Percentiles rank a stretch among this genome's conserved stretches.
These are phyloP conservation scores for Protobothrops mucrosquamatus DNA, from an alignment of 2,113 vertebrate genomes.

Conservation along the genomic window DNA sequence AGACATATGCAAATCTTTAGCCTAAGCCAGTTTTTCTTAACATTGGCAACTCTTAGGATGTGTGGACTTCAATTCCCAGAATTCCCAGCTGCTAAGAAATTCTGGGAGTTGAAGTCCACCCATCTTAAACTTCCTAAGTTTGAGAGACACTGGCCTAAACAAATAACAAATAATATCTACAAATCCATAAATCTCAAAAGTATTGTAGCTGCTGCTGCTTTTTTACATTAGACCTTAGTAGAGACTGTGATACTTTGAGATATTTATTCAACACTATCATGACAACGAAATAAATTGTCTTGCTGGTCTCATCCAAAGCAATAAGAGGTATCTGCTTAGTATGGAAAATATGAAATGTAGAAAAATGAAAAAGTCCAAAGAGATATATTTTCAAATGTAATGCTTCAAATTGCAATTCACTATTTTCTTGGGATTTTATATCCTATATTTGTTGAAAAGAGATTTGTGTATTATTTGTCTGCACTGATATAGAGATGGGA, in stretches of 20 bases:
- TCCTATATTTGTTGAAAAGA: not conserved
- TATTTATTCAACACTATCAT: conserved; percentile 4
- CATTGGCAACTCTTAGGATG: not conserved
- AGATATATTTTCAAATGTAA: not conserved
- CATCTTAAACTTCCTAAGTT: not conserved
- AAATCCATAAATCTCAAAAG: not conserved
- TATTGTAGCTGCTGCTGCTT: not conserved
- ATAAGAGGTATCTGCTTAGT: not conserved
- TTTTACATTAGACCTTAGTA: not conserved
- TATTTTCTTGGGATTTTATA: not conserved
- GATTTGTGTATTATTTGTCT: not conserved
- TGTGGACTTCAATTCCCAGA: not conserved
- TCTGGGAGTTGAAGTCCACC: not conserved
- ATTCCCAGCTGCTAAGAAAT: not conserved
- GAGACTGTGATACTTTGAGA: not conserved
- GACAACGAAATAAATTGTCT: not conserved
- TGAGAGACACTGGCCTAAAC: not conserved
- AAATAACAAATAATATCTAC: not conserved
- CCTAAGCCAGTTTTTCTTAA: not conserved
- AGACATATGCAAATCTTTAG: not conserved
- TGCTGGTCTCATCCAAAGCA: not conserved
- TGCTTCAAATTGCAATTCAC: not conserved
- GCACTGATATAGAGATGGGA: not conserved
- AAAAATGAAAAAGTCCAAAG: not conserved
- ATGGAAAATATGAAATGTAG: not conserved